A percentile compares a stretch with the other conserved stretches of the same genome.
phyloP scores from a whole-genome alignment of 2,113 vertebrate genomes.

The Numida meleagris region DNA sequence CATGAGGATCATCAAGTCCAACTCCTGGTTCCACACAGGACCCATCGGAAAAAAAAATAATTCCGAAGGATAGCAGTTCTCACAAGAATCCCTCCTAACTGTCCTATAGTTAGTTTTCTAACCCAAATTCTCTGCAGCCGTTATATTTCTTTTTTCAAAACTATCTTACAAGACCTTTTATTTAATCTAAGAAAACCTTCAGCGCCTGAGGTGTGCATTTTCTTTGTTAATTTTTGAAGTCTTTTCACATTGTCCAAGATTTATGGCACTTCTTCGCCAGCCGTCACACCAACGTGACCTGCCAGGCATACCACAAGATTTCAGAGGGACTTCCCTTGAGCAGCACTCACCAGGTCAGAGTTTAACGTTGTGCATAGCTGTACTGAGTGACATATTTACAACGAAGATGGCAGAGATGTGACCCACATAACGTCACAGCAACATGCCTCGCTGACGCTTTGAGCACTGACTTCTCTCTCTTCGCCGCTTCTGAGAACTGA shows the following conservation, averaged over 20 bases:
- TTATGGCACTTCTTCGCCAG: background rate
- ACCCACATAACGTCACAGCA: background rate
- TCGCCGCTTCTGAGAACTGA: slow-evolving; percentile 1
- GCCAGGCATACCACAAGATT: slow-evolving; percentile 14
- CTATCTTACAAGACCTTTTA: background rate
- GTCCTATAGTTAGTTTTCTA: background rate
- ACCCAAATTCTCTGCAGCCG: background rate
- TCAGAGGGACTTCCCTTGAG: slow-evolving; percentile 15
- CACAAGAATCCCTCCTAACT: background rate
- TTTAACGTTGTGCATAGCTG: background rate
- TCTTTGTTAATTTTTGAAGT: background rate
- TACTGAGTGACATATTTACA: background rate
- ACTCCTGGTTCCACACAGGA: too few relatives aligned
- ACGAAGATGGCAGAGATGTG: slow-evolving; percentile 17
- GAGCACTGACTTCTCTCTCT: background rate
- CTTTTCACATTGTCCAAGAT: background rate
- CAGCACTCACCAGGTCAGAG: slow-evolving; percentile 47
- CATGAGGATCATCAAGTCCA: too few relatives aligned
- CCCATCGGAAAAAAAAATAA: background rate
- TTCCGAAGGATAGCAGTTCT: background rate
- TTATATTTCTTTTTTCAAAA: background rate
- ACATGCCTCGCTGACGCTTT: background rate
- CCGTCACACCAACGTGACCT: background rate
- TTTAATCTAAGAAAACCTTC: background rate
- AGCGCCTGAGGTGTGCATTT: background rate